These are phyloP conservation scores for Pyrrhia umbra DNA, from an alignment of 2,888 invertebrate species.

Conservation along the genomic window DNA sequence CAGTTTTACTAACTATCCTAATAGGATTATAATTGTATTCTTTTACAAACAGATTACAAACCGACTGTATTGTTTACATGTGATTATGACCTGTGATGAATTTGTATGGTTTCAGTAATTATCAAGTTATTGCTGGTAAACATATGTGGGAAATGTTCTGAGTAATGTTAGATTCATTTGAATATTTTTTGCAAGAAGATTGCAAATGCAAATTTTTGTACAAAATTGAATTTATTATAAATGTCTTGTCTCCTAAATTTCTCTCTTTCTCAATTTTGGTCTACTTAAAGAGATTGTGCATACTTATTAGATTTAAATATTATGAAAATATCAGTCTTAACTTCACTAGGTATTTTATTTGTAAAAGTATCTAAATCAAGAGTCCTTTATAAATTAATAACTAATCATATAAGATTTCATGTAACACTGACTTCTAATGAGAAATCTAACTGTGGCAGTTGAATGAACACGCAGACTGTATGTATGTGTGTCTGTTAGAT, in stretches of 20 bases:
- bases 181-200: not conserved
- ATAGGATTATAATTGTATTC: constrained; percentile 47
- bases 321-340: too few species aligned
- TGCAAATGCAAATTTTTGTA: not conserved
- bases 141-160: constrained; percentile 26
- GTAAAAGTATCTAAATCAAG: too few species aligned
- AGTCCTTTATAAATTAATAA: too few species aligned
- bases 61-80: constrained; percentile 19
- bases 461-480: not conserved
- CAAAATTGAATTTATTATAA: not conserved
- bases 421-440: not conserved
- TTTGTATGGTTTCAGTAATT: constrained; percentile 7
- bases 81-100: constrained; percentile 30
- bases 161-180: not conserved
- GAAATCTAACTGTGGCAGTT: constrained; percentile 1
- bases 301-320: too few species aligned
- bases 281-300: not conserved
- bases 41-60: constrained; percentile 10
- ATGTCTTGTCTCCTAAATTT: not conserved
- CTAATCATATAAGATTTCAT: too few species aligned
- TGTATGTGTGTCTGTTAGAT: constrained; percentile 1
- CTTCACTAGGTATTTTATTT: too few species aligned
- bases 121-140: constrained; percentile 7
- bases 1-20: constrained; percentile 48
- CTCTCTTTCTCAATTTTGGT: not conserved